Evolutionary conservation across 2,797 vertebrate genomes (phyloP).

Genomic region (Sebastes trivittatus): DNA sequence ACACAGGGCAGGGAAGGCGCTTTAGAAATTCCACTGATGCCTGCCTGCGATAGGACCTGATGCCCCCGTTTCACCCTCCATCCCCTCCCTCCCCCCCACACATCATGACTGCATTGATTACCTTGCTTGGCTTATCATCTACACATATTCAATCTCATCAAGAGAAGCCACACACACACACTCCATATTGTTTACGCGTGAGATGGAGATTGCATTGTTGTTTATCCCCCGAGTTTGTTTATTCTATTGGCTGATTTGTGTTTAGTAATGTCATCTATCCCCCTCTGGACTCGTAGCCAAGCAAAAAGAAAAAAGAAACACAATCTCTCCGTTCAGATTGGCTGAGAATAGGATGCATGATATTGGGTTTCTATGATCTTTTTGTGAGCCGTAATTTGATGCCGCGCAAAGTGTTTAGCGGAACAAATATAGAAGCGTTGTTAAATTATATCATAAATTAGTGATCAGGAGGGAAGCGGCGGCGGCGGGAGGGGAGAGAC

Average conservation of each 20-base stretch:
- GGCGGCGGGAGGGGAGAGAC: slow-evolving; percentile 12
- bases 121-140: slow-evolving; percentile 73
- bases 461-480: slow-evolving; percentile 69
- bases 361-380: slow-evolving; percentile 77
- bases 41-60: slow-evolving; percentile 66
- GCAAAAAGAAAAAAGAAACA: slow-evolving; percentile 56
- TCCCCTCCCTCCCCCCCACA: not conserved
- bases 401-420: slow-evolving; percentile 71
- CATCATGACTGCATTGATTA: slow-evolving; percentile 80
- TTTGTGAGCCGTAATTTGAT: slow-evolving; percentile 75
- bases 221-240: slow-evolving; percentile 72
- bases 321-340: slow-evolving; percentile 73
- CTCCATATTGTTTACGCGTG: slow-evolving; percentile 58
- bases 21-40: slow-evolving; percentile 78
- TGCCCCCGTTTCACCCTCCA: not conserved
- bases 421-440: slow-evolving; percentile 75
- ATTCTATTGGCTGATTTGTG: slow-evolving; percentile 76
- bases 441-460: slow-evolving; percentile 77
- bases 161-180: slow-evolving; percentile 33
- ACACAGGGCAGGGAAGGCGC: slow-evolving; percentile 26
- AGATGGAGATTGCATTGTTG: slow-evolving; percentile 78
- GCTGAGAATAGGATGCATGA: slow-evolving; percentile 70
- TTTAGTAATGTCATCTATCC: slow-evolving; percentile 76
- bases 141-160: slow-evolving; percentile 75
- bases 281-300: slow-evolving; percentile 62